Conservation (phyloP, 2,797 vertebrate species). For the Aselliscus stoliczkanus region DNA sequence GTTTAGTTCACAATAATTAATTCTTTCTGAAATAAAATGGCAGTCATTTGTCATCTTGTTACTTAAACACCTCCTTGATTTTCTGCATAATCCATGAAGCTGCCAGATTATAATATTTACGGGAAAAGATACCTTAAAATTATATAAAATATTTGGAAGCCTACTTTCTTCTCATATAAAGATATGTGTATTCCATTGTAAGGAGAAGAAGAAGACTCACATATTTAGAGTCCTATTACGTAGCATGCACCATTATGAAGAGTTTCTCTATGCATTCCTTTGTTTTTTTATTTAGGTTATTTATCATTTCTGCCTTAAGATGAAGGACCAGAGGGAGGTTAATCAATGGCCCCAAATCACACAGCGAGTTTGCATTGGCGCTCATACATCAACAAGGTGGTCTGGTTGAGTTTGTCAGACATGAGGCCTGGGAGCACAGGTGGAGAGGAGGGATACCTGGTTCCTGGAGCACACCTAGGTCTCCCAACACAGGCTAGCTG, state of each 20-base stretch:
- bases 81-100: neutral
- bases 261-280: neutral
- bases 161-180: neutral
- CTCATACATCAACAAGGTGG: neutral
- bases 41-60: conserved; percentile 19
- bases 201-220: neutral
- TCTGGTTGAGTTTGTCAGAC: neutral
- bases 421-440: neutral
- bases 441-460: neutral
- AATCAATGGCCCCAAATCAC: neutral
- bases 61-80: conserved; percentile 30
- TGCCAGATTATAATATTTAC: conserved; percentile 1
- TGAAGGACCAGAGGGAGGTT: neutral
- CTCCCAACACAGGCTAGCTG: neutral
- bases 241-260: neutral
- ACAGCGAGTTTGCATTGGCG: neutral
- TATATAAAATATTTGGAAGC: neutral
- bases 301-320: neutral
- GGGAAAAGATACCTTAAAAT: neutral
- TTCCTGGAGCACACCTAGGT: rapidly evolving
- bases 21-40: conserved; percentile 15
- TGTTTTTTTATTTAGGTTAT: neutral
- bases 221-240: neutral
- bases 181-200: neutral
- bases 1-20: conserved; percentile 23